phyloP scores from a whole-genome alignment of 2,888 invertebrate species.

The Pegoplata infirma region DNA sequence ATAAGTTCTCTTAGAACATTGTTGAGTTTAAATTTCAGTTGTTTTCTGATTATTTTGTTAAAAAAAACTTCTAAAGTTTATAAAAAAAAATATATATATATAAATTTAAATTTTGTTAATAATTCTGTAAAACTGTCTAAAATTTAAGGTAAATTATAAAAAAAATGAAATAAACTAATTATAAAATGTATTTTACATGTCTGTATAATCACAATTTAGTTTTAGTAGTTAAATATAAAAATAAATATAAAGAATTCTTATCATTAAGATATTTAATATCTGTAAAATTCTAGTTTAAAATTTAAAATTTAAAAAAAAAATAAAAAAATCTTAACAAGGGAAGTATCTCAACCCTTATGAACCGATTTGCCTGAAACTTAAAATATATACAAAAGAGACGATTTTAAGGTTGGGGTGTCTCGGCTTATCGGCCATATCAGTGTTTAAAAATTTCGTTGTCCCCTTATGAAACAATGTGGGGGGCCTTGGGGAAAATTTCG shows the following conservation, averaged over 20 bases:
- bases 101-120: conserved; percentile 6
- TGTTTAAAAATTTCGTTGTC: too few species aligned
- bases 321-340: conserved; percentile 11
- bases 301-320: neutral
- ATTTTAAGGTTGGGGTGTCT: too few species aligned
- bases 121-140: conserved; percentile 7
- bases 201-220: neutral
- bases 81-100: neutral
- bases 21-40: conserved; percentile 47
- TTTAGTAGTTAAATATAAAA: conserved; percentile 27
- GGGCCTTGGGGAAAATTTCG: too few species aligned
- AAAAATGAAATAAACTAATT: neutral
- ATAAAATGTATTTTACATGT: conserved; percentile 11
- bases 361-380: too few species aligned
- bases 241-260: conserved; percentile 28
- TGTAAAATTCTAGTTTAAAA: conserved; percentile 40
- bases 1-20: conserved; percentile 39
- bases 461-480: too few species aligned
- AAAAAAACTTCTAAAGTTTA: conserved; percentile 52
- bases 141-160: neutral
- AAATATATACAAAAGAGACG: too few species aligned
- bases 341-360: too few species aligned
- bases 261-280: conserved; percentile 61
- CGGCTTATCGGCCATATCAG: too few species aligned
- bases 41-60: conserved; percentile 32